Evolutionary conservation across 1,140 invertebrate genomes (phyloP).

Genomic region (Papilio aristodemus): DNA sequence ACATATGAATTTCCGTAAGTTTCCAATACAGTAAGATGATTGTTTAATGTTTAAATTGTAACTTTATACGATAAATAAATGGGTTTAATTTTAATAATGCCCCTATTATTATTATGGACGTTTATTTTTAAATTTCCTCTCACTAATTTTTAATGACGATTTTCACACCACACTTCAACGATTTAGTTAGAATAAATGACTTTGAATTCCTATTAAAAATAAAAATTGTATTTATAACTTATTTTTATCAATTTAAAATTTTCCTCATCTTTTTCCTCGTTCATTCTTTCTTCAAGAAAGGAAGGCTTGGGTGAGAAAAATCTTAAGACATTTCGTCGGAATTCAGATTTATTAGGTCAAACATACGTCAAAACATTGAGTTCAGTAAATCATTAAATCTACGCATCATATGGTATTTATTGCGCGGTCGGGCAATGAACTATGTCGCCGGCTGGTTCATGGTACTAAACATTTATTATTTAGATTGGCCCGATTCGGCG

Average conservation of each 20-base stretch:
- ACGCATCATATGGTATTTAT: neutral
- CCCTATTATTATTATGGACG: too few species aligned
- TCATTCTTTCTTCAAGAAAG: neutral
- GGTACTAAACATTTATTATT: conserved; percentile 29
- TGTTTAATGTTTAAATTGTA: neutral
- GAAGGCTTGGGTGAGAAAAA: neutral
- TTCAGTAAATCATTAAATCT: neutral
- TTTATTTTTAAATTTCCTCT: too few species aligned
- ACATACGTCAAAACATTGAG: neutral
- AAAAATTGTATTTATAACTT: neutral
- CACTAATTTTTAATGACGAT: too few species aligned
- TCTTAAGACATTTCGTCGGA: neutral
- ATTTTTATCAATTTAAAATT: neutral
- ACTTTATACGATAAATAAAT: neutral
- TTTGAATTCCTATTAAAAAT: too few species aligned
- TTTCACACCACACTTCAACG: too few species aligned
- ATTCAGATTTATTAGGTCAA: neutral
- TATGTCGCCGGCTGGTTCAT: neutral
- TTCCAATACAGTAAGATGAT: neutral
- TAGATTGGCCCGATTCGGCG: conserved; percentile 10
- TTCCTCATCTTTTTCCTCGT: neutral
- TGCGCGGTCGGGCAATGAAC: conserved; percentile 1
- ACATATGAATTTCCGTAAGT: neutral
- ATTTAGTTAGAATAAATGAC: too few species aligned
- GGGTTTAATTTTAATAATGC: neutral